Base-by-base conservation (phyloP, 2,113 vertebrate genomes). In the Ranitomeya imitator region DNA sequence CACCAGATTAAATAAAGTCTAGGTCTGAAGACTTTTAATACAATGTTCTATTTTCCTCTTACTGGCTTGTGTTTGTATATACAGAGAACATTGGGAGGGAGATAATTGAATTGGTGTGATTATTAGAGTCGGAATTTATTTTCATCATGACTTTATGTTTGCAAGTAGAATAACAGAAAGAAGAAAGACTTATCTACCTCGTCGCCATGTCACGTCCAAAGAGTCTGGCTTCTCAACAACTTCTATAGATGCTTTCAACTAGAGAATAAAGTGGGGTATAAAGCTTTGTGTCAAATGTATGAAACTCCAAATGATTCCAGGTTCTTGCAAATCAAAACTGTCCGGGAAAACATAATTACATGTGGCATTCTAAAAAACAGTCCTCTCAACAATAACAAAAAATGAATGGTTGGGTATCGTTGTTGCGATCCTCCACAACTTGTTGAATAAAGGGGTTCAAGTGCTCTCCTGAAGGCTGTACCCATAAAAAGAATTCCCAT, bases 21-120 rank as follows among this genome's bases (percentile, higher is more conserved):
- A 73, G 52, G n/a, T 63, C n/a, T 76, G 71, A 21, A 14, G 55
- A 57, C 26, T 61, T 86, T 76, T 76, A 61, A 63, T 61, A 61
- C 57, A 86, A 86, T 86, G 16, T 76, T 77, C 54, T 77, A 85
- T 86, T 57, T 86, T 59, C 15, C 65, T 73, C 31, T 85, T 54
- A 83, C 67, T 11, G 23, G 7, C 26, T 60, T 61, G 37, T 86
- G 85, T 86, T 86, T 86, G 69, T 77, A 86, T 57, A 76, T 51
- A 23, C 55, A 63, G 85, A 76, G 59, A 54, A 78, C 73, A 77
- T 52, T 78, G 73, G 23, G 10, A 26, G 12, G 26, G 3, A 61
- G 31, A 86, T 86, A 77, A 86, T 86, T 77, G 85, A 86, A 86
- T 86, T 76, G 18, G 61, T 63, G 55, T 21, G 57, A 77, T 86